These are phyloP conservation scores for Rhynchopsitta pachyrhyncha DNA, from an alignment of 2,113 vertebrate species.

Conservation along the genomic window DNA sequence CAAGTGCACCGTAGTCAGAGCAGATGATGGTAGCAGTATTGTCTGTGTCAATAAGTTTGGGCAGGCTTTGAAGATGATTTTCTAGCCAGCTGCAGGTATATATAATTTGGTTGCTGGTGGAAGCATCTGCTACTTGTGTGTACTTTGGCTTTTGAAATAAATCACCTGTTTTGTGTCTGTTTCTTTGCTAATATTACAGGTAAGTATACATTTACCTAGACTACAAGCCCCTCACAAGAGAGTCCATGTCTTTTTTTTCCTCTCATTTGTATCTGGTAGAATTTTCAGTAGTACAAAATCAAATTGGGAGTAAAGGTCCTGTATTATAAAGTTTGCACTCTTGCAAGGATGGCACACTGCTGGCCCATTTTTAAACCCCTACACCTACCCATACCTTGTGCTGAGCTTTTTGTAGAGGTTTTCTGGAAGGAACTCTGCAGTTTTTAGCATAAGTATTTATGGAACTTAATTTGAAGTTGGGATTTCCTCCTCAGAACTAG, in stretches of 20 bases:
- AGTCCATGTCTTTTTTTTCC: background rate
- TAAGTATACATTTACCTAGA: background rate
- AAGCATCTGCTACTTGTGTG: background rate
- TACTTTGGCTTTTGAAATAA: background rate
- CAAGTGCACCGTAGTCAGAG: background rate
- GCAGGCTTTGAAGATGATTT: background rate
- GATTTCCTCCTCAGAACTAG: background rate
- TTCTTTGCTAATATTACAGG: background rate
- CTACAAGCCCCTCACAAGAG: background rate
- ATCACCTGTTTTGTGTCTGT: background rate
- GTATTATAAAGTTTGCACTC: background rate
- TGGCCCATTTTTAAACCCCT: background rate
- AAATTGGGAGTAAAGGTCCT: background rate
- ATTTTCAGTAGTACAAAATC: background rate
- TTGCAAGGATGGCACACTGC: background rate
- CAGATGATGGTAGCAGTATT: background rate
- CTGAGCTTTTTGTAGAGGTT: background rate
- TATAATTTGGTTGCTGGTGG: background rate
- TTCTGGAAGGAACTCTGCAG: background rate
- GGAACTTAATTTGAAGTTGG: background rate
- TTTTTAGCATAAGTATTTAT: background rate
- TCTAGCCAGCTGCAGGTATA: background rate
- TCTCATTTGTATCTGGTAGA: rapidly evolving
- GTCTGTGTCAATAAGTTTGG: background rate
- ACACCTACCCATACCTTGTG: too few species aligned